phyloP scores from a whole-genome alignment of 2,797 vertebrate species.

The Antrozous pallidus region DNA sequence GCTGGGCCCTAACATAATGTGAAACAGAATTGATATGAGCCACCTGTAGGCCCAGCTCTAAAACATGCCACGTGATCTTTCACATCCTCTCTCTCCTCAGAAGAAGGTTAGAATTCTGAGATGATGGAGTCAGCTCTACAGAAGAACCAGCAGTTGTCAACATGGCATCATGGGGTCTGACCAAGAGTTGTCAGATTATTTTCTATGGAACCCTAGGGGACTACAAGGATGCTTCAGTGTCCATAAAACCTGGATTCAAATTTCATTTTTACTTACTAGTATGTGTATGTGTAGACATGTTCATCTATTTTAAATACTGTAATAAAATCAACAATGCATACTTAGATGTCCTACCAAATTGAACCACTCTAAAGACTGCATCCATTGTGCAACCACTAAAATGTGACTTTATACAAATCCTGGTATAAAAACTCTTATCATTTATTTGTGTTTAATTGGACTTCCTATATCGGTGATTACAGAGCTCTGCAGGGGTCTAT shows the following conservation, averaged over 20 bases:
- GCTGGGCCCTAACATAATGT: not conserved
- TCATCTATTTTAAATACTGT: not conserved
- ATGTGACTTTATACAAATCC: constrained; percentile 29
- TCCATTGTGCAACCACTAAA: not conserved
- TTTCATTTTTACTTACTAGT: not conserved
- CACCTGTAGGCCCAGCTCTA: not conserved
- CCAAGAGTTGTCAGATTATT: not conserved
- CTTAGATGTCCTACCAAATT: not conserved
- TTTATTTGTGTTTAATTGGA: constrained; percentile 22
- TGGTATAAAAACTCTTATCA: not conserved
- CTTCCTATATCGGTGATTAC: not conserved
- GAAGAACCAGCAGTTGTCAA: not conserved
- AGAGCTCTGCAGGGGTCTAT: not conserved
- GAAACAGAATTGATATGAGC: not conserved
- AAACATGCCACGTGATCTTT: not conserved
- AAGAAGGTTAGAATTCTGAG: not conserved
- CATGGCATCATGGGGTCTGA: not conserved
- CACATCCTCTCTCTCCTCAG: not conserved
- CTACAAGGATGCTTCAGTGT: not conserved
- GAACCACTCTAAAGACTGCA: not conserved
- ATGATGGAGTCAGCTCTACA: not conserved
- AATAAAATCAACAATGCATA: not conserved
- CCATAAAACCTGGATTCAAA: not conserved
- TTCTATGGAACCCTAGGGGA: not conserved
- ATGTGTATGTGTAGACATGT: too few species aligned